Evolutionary conservation across 1,140 invertebrate genomes (phyloP), one percentile per base, ranked within the genome.

Genomic region (Drosophila murphyi): DNA sequence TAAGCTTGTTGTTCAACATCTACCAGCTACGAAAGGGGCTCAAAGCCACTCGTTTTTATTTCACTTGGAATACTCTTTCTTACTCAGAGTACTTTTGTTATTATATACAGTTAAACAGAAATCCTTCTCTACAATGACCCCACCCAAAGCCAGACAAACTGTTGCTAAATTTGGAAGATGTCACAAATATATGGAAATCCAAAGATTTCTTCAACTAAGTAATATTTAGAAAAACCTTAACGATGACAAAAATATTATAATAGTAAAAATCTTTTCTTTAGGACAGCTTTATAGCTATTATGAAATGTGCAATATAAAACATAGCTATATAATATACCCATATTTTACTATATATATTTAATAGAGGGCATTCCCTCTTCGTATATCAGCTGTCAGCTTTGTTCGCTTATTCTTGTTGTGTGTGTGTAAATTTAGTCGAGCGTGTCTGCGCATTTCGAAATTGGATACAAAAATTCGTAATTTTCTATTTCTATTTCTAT

Each of bases 371-470:
- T 56, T 50, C 2, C 3, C 3, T n/a, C 5, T 31, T 70, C 65
- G 56, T 10, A 43, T 5, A 4, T 12, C 29, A 5, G 6, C 35
- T 32, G n/a, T 2, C 4, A 39, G 6, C 45, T 43, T n/a, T n/a
- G 10, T n/a, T n/a, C 10, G 20, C 3, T 12, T 20, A 10, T 31
- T 65, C 35, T 55, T 41, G 29, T 43, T 43, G 39, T 48, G 6
- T 71, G 34, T 72, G 69, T 55, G 68, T 79, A 79, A 68, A 67
- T 76, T 76, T 72, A 72, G 76, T 76, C 73, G 73, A 79, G 73
- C 76, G 76, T 79, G 76, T 79, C 76, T 79, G 73, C 62, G 73
- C 76, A 79, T 79, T 79, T 79, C 73, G 76, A 79, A 79, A 79
- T 79, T 79, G 76, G 76, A 79, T 79, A 79, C 72, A 76, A 76